Evolutionary conservation across 2,113 vertebrate genomes (phyloP).

Genomic region (Gallinago media): DNA sequence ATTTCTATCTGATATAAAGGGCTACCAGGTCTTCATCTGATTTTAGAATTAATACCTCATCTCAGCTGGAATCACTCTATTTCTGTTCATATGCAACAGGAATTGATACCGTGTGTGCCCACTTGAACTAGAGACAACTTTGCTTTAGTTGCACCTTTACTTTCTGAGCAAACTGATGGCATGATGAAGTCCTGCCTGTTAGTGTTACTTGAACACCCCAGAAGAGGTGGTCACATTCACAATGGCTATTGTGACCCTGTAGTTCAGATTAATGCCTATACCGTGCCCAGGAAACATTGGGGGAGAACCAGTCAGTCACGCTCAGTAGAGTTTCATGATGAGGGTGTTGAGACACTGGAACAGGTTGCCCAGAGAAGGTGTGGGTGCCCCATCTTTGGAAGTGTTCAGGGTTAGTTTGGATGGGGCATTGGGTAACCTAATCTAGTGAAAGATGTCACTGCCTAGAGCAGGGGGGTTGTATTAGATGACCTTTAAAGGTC

Average conservation of each 20-base stretch:
- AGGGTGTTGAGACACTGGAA: background rate
- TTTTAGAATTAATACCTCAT: background rate
- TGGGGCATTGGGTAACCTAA: background rate
- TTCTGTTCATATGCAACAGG: background rate
- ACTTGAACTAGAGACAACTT: background rate
- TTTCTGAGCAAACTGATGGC: background rate
- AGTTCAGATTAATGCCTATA: background rate
- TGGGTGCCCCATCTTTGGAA: background rate
- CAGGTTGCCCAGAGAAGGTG: background rate
- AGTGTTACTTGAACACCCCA: background rate
- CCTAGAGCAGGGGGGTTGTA: accelerated
- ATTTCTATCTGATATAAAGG: background rate
- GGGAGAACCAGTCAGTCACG: background rate
- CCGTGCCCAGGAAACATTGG: accelerated
- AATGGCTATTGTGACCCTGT: accelerated
- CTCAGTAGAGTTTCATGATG: background rate
- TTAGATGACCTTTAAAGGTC: background rate
- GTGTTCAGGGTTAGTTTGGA: background rate
- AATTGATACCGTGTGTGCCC: background rate
- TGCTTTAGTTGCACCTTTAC: background rate
- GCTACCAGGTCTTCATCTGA: background rate
- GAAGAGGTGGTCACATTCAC: background rate
- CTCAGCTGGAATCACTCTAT: background rate
- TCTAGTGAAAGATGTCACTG: background rate
- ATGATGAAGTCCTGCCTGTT: background rate